Evolutionary conservation across 2,113 vertebrate genomes (phyloP).

Genomic region (Tragelaphus buxtoni): DNA sequence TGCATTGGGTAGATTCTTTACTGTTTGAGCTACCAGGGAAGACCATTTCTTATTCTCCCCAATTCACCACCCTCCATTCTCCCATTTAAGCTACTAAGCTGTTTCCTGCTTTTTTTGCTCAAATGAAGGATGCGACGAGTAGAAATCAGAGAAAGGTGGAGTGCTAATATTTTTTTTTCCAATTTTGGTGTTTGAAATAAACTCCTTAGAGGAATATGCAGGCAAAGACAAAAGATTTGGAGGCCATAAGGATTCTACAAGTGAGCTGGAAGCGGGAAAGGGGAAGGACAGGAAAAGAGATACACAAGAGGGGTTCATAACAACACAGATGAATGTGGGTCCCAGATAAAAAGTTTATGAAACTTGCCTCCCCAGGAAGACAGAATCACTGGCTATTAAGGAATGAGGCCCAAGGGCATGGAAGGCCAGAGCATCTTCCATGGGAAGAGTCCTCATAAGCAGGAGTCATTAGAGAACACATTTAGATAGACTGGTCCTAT

Average conservation of each 20-base stretch:
- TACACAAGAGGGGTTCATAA: not conserved
- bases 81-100: not conserved
- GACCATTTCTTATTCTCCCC: not conserved
- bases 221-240: not conserved
- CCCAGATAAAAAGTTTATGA: not conserved
- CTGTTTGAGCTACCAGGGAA: not conserved
- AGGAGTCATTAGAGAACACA: fast-evolving
- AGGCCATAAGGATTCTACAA: not conserved
- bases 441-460: not conserved
- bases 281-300: not conserved
- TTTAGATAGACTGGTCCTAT: not conserved
- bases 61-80: not conserved
- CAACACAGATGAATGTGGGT: not conserved
- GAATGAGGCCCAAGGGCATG: not conserved
- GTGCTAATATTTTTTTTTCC: not conserved
- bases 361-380: not conserved
- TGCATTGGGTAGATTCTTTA: not conserved
- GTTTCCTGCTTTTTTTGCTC: not conserved
- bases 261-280: not conserved
- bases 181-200: not conserved
- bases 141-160: not conserved
- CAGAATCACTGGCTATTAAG: not conserved
- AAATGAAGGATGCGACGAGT: not conserved
- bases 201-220: not conserved
- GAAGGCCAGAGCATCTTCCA: not conserved